A percentile compares a stretch with the other conserved stretches of the same genome.
These are phyloP conservation scores for Trissolcus brochymenae DNA, from an alignment of 2,888 invertebrate genomes.

Conservation along the genomic window DNA sequence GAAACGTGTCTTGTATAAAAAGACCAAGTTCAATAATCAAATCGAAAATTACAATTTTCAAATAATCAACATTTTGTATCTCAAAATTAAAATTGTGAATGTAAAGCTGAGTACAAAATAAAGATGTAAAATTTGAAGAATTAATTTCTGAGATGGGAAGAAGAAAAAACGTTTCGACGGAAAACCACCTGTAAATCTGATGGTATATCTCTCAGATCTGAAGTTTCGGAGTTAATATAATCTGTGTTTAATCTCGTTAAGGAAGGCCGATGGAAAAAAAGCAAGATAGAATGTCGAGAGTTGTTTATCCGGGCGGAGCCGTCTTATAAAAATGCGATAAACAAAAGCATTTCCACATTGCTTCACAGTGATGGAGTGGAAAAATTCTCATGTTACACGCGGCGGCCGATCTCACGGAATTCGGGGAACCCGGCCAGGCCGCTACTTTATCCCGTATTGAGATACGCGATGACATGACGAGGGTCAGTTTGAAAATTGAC, in stretches of 20 bases:
- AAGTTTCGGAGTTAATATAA: conserved; percentile 1
- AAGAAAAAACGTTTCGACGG: background rate
- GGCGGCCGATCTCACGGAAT: conserved; percentile 29
- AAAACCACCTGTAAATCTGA: background rate
- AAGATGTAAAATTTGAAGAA: no score
- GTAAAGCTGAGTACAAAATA: no score
- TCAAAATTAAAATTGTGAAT: no score
- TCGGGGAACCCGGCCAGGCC: conserved; percentile 6
- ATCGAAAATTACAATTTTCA: no score
- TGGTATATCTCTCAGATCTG: background rate
- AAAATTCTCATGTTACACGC: conserved; percentile 50
- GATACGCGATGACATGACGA: conserved; percentile 72
- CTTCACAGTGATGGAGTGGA: conserved; percentile 17
- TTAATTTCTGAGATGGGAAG: no score
- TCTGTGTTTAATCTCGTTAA: conserved; percentile 27
- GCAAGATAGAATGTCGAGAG: conserved; percentile 1
- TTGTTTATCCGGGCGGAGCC: conserved; percentile 15
- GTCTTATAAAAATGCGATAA: conserved; percentile 17
- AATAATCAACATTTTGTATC: no score
- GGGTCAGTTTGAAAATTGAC: conserved; percentile 71
- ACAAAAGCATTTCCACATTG: conserved; percentile 28
- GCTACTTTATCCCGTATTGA: conserved; percentile 64
- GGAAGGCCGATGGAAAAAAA: conserved; percentile 1
- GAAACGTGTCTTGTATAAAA: background rate
- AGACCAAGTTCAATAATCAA: no score